A percentile compares a stretch with the other conserved stretches of the same genome.
Evolutionary conservation across 1,140 invertebrate genomes (phyloP).

Genomic region (Marisa cornuarietis): DNA sequence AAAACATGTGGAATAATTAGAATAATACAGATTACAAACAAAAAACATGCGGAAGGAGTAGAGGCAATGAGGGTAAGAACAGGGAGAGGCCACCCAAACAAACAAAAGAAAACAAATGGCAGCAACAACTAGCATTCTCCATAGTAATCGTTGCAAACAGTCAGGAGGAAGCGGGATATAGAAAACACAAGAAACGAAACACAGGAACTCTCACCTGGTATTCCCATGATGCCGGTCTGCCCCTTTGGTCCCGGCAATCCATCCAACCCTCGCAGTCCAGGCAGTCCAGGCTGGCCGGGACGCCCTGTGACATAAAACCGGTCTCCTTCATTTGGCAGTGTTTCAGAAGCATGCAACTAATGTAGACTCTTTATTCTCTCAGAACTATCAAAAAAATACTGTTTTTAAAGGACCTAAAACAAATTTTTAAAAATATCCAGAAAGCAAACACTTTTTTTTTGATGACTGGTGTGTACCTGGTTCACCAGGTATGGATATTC

Average conservation of each 20-base stretch:
- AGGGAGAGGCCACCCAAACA: background rate
- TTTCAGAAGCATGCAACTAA: too few species aligned
- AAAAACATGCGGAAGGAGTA: background rate
- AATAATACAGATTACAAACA: background rate
- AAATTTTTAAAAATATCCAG: too few species aligned
- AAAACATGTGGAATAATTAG: too few species aligned
- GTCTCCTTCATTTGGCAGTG: too few species aligned
- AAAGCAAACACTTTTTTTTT: too few species aligned
- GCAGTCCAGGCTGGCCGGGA: conserved; percentile 31
- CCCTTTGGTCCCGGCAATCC: conserved; percentile 32
- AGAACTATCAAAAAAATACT: too few species aligned
- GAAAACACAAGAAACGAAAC: background rate
- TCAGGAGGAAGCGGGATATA: background rate
- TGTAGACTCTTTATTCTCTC: too few species aligned
- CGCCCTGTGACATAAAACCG: conserved; percentile 25
- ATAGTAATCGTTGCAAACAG: background rate
- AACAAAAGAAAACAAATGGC: background rate
- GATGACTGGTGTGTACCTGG: too few species aligned
- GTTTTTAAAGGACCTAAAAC: too few species aligned
- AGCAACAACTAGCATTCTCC: background rate
- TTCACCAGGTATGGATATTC: too few species aligned
- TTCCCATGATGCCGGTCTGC: conserved; percentile 23
- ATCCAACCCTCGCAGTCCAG: conserved; percentile 28
- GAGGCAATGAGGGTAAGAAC: background rate
- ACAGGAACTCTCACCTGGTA: conserved; percentile 7